Conservation (phyloP, 1,140 invertebrate genomes). For the Metaphire vulgaris region DNA sequence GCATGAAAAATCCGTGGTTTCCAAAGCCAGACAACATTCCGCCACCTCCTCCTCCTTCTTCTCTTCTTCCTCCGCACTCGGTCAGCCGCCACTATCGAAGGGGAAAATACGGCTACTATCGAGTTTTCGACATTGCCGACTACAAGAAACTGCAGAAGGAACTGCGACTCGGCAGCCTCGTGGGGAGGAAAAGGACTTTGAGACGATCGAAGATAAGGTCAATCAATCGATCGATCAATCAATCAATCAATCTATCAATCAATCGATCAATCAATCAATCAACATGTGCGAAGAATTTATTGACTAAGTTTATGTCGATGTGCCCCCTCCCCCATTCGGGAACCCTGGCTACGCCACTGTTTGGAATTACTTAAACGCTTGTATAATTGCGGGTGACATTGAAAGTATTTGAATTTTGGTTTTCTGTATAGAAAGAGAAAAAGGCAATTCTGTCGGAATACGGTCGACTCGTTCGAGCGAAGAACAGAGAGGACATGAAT, state of each 20-base stretch:
- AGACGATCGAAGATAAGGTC: neutral
- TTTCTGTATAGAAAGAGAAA: neutral
- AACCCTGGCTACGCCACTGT: too few species aligned
- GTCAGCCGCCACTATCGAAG: neutral
- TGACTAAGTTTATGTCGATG: too few species aligned
- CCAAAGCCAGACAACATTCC: neutral
- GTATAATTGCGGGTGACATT: too few species aligned
- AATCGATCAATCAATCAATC: too few species aligned
- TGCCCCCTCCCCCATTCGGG: too few species aligned
- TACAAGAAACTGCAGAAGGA: neutral
- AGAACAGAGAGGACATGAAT: neutral
- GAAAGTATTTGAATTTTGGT: too few species aligned
- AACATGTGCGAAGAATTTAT: too few species aligned
- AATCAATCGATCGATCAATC: too few species aligned
- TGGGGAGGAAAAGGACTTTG: neutral
- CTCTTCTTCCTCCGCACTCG: too few species aligned
- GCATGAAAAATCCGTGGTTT: neutral
- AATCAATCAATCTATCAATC: too few species aligned
- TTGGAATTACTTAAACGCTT: too few species aligned
- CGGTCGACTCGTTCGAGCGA: neutral
- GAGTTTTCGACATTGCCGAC: neutral
- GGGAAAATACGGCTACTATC: neutral
- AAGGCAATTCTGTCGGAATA: neutral
- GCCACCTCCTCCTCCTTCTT: too few species aligned
- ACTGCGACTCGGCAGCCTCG: neutral